These are phyloP conservation scores for Gallinago stenura DNA, from an alignment of 2,797 vertebrate genomes.

Conservation along the genomic window DNA sequence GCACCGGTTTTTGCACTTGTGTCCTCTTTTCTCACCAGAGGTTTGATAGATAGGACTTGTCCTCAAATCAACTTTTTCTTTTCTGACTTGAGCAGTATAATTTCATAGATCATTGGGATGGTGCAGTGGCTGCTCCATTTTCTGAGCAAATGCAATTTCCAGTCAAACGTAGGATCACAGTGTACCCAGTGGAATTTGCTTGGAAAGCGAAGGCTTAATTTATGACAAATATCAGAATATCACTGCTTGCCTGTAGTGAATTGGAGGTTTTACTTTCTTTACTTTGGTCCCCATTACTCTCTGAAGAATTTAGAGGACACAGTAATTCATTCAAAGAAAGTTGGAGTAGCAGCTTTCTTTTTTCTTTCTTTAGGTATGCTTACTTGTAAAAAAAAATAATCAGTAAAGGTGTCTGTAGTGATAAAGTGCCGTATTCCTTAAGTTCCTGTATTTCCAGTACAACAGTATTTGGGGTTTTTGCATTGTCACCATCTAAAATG, in stretches of 20 bases:
- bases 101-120: background rate
- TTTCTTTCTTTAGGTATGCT: background rate
- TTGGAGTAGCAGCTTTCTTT: background rate
- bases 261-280: background rate
- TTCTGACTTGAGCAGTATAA: background rate
- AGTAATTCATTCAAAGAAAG: background rate
- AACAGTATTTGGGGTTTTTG: background rate
- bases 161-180: background rate
- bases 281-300: background rate
- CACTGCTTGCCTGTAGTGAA: background rate
- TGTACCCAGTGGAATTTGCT: background rate
- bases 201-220: background rate
- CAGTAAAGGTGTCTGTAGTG: fast-evolving
- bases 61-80: background rate
- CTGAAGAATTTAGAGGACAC: background rate
- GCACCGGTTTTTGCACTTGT: background rate
- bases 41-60: background rate
- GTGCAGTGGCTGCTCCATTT: background rate
- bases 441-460: background rate
- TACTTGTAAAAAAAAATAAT: background rate
- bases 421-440: background rate
- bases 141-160: background rate
- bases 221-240: background rate
- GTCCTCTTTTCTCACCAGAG: background rate
- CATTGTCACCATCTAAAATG: background rate